A percentile compares a stretch with the other conserved stretches of the same genome.
Evolutionary conservation across 2,797 vertebrate species (phyloP).

Genomic region (Oreonectes daqikongensis): DNA sequence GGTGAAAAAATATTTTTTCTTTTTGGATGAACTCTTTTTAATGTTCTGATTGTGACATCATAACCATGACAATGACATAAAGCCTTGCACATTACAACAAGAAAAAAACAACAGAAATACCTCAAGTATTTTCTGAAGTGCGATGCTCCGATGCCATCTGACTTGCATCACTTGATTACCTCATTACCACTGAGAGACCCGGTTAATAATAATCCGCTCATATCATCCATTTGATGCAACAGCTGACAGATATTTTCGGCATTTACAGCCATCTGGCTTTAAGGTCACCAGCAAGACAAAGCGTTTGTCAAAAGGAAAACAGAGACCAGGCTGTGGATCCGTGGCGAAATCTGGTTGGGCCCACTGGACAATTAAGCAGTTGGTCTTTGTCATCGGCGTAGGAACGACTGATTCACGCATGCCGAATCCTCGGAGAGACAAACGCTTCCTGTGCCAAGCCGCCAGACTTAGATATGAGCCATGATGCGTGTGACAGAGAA

Average conservation of each 20-base stretch:
- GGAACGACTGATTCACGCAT: conserved; percentile 51
- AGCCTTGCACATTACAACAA: neutral
- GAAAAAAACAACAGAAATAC: neutral
- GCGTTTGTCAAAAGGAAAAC: conserved; percentile 34
- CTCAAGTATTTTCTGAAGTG: neutral
- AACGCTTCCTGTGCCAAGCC: conserved; percentile 28
- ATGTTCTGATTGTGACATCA: neutral
- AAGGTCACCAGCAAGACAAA: conserved; percentile 39
- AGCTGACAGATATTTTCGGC: conserved; percentile 36
- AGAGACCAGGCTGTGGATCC: conserved; percentile 19
- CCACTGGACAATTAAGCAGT: conserved; percentile 43
- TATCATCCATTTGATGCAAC: conserved; percentile 16
- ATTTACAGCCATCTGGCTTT: conserved; percentile 43
- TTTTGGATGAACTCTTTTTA: too few relatives aligned
- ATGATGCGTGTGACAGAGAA: conserved; percentile 29
- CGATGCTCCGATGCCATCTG: neutral
- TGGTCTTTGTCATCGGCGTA: conserved; percentile 46
- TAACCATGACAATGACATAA: neutral
- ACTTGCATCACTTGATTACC: conserved; percentile 4
- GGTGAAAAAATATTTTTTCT: too few relatives aligned
- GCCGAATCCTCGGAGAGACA: conserved; percentile 29
- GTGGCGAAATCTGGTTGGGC: conserved; percentile 8
- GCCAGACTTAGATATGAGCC: conserved; percentile 37
- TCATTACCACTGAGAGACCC: conserved; percentile 1
- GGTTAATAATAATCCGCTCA: conserved; percentile 26